Evolutionary conservation across 2,888 invertebrate species (phyloP).

Genomic region (Himalopsyche tibetana): DNA sequence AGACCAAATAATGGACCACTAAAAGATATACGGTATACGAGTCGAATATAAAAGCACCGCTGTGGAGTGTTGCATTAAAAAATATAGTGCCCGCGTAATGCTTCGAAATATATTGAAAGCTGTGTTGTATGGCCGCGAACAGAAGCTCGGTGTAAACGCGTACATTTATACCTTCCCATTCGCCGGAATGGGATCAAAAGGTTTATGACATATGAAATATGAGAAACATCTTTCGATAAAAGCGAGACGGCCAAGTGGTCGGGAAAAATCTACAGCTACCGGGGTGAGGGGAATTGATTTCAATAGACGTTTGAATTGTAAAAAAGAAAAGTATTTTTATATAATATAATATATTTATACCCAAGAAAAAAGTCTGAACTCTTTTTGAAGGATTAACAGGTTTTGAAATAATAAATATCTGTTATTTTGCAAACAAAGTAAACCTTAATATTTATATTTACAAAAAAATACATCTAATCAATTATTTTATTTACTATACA

Average conservation of each 20-base stretch:
- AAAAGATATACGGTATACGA: slow-evolving; percentile 60
- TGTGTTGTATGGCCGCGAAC: slow-evolving; percentile 60
- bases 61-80: slow-evolving; percentile 64
- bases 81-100: slow-evolving; percentile 64
- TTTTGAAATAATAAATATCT: neutral
- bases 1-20: slow-evolving; percentile 65
- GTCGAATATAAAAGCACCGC: slow-evolving; percentile 61
- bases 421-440: neutral
- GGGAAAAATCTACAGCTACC: slow-evolving; percentile 39
- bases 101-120: slow-evolving; percentile 62
- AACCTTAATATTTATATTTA: too few relatives aligned
- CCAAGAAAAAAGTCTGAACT: neutral
- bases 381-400: neutral
- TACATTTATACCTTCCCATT: slow-evolving; percentile 48
- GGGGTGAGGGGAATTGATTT: slow-evolving; percentile 52
- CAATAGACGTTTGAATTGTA: slow-evolving; percentile 46
- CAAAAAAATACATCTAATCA: too few relatives aligned
- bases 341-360: neutral
- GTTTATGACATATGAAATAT: slow-evolving; percentile 65
- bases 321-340: neutral
- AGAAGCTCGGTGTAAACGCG: slow-evolving; percentile 42
- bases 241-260: slow-evolving; percentile 58
- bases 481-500: too few relatives aligned
- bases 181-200: slow-evolving; percentile 60
- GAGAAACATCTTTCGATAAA: slow-evolving; percentile 63